Conservation (phyloP, 2,888 invertebrate species). For the Drosophila mulleri region DNA sequence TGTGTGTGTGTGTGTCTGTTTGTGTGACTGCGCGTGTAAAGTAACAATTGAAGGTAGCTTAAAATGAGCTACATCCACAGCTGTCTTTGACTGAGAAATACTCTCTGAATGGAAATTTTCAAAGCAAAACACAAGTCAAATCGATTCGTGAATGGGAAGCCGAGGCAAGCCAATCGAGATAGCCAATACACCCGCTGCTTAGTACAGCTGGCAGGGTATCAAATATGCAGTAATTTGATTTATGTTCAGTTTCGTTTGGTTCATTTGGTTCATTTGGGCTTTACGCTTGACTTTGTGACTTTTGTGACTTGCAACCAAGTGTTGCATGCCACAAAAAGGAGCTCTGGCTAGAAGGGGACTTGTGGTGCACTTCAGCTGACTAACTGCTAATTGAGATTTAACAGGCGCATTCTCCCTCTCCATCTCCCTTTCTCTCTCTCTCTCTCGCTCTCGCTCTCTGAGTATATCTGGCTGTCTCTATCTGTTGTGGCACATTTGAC, state of each 20-base stretch:
- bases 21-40: slow-evolving; percentile 28
- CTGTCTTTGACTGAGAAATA: background rate
- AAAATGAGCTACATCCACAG: background rate
- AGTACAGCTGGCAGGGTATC: background rate
- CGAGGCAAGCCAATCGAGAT: background rate
- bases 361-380: slow-evolving; percentile 35
- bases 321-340: slow-evolving; percentile 20
- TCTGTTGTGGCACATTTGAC: slow-evolving; percentile 20
- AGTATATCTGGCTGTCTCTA: background rate
- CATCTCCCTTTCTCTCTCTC: background rate
- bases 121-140: background rate
- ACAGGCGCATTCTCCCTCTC: background rate
- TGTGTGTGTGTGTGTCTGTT: slow-evolving; percentile 23
- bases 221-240: slow-evolving; percentile 48
- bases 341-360: background rate
- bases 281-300: slow-evolving; percentile 23
- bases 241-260: slow-evolving; percentile 31
- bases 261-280: background rate
- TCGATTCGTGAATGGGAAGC: background rate
- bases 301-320: slow-evolving; percentile 25
- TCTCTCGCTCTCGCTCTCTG: background rate
- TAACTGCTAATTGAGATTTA: slow-evolving; percentile 51
- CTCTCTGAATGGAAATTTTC: slow-evolving; percentile 10
- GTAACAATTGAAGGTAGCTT: background rate
- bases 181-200: background rate